Evolutionary conservation across 2,113 vertebrate species (phyloP), one percentile per base, ranked within the genome.

Genomic region (Indicator maculatus): DNA sequence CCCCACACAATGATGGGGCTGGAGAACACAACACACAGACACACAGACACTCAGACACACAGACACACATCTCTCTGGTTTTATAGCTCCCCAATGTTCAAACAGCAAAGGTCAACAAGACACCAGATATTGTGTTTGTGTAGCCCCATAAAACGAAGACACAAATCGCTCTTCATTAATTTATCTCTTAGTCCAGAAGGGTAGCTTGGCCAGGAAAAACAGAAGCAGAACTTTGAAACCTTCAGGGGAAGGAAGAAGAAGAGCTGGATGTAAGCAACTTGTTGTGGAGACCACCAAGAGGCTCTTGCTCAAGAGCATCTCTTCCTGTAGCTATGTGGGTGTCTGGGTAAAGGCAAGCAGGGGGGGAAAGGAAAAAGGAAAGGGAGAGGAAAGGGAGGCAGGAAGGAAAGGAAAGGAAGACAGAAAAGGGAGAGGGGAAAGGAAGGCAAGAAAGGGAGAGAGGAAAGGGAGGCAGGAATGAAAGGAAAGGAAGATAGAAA

Each of bases 1-100:
- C 58, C 92, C 76, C 76, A 94, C 86, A 91, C 74, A 30, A 38
- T 36, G 76, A 92, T 91, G 84, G 86, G 96, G 70, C 93, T 86
- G 91, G 93, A 91, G 86, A 93, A 91, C 81, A 89, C 26, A 93
- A 89, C 26, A 93, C 72, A 73, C 21, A 27, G 16, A 30, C 11
- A 86, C 9, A 83, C 23, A 55, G n/a, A n/a, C n/a, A n/a, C n/a
- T n/a, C 21, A 27, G 16, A 30, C 11, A 86, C 9, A 36, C 36
- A 36, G 36, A 36, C 9, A 56, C 10, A 69, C 8, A 67, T 21
- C 39, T 70, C 56, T 85, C 36, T 89, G 77, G 66, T 88, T 83
- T 94, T 86, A 58, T 39, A 94, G 58, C 86, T 55, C 63, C 11
- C 14, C 11, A 2, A 41, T 9, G 60, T 71, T 88, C 93, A 82